Conservation (phyloP, 1,140 invertebrate genomes). For the Drosophila setifemur region DNA sequence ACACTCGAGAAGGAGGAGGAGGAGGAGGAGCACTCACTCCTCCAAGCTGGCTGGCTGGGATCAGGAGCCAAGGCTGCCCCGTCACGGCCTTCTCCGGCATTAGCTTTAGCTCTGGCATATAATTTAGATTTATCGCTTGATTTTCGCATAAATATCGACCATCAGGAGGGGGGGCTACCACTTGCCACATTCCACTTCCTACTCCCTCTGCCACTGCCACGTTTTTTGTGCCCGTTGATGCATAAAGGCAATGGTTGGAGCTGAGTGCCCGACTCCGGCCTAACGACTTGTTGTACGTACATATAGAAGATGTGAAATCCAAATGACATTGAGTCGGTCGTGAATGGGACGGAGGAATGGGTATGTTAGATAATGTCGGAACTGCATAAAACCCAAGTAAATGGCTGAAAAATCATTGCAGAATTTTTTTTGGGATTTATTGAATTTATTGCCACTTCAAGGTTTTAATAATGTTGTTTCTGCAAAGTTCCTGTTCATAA, state of each 20-base stretch:
- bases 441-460: constrained; percentile 38
- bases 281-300: constrained; percentile 63
- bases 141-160: constrained; percentile 78
- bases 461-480: constrained; percentile 41
- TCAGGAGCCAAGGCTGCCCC: constrained; percentile 31
- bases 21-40: too few species aligned
- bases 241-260: constrained; percentile 65
- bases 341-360: not conserved
- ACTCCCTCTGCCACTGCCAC: constrained; percentile 29
- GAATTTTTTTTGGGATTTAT: constrained; percentile 61
- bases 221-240: constrained; percentile 69
- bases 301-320: constrained; percentile 58
- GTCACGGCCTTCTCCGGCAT: constrained; percentile 37
- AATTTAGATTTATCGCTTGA: constrained; percentile 79
- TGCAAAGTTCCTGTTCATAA: constrained; percentile 14
- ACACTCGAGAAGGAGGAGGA: not conserved
- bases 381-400: constrained; percentile 47
- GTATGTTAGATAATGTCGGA: constrained; percentile 40
- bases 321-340: constrained; percentile 48
- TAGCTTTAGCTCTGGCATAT: constrained; percentile 69
- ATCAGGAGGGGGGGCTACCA: constrained; percentile 36
- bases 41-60: too few species aligned
- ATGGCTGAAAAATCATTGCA: constrained; percentile 48
- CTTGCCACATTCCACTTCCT: not conserved
- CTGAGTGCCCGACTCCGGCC: constrained; percentile 62